These are phyloP conservation scores for Pangasius sanitwongsei DNA, from an alignment of 2,797 vertebrate species.

Conservation along the genomic window DNA sequence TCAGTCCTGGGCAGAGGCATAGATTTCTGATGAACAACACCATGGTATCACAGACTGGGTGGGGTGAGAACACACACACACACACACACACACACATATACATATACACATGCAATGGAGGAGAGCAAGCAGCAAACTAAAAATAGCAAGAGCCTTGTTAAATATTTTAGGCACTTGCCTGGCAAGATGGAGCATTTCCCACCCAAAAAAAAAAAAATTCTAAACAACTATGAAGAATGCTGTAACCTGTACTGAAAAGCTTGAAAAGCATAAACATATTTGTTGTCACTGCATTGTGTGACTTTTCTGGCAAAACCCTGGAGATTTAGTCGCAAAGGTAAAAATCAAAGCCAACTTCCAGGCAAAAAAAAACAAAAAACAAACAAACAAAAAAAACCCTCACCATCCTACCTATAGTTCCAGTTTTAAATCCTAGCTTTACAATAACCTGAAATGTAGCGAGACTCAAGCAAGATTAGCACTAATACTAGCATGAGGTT, in stretches of 20 bases:
- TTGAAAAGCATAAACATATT: slow-evolving; percentile 38
- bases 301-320: neutral
- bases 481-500: neutral
- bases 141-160: slow-evolving; percentile 71
- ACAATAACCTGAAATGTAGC: slow-evolving; percentile 5
- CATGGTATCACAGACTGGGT: slow-evolving; percentile 40
- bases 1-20: slow-evolving; percentile 3
- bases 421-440: slow-evolving; percentile 29
- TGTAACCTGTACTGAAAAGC: slow-evolving; percentile 28
- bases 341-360: neutral
- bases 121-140: slow-evolving; percentile 53
- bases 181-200: slow-evolving; percentile 53
- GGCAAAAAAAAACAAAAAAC: too few species aligned
- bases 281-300: slow-evolving; percentile 20
- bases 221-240: slow-evolving; percentile 53
- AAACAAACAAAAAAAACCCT: neutral
- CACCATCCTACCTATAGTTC: neutral
- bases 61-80: slow-evolving; percentile 21
- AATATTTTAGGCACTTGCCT: slow-evolving; percentile 70
- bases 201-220: slow-evolving; percentile 17
- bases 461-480: slow-evolving; percentile 38
- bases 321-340: neutral
- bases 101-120: neutral
- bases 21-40: slow-evolving; percentile 25
- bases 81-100: slow-evolving; percentile 13